These are phyloP conservation scores for Maniola jurtina DNA, from an alignment of 1,140 invertebrate genomes.

Conservation along the genomic window DNA sequence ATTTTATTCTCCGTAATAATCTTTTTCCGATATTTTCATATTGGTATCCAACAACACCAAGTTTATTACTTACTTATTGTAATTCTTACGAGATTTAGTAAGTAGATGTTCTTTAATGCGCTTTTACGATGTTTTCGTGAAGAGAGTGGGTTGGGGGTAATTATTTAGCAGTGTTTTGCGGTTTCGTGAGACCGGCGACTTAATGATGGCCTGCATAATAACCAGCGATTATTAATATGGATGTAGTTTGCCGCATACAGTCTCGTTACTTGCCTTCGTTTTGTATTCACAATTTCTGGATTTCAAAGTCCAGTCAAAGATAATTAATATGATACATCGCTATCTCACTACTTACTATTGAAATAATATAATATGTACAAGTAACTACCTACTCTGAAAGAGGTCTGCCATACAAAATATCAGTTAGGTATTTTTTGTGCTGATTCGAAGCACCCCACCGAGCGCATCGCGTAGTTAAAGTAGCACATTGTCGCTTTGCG, in stretches of 20 bases:
- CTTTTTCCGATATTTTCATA: constrained; percentile 57
- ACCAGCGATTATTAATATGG: constrained; percentile 67
- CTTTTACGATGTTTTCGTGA: constrained; percentile 68
- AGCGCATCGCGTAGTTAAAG: too few relatives aligned
- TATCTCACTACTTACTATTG: too few relatives aligned
- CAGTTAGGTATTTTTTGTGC: too few relatives aligned
- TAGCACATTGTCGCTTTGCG: too few relatives aligned
- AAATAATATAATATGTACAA: too few relatives aligned
- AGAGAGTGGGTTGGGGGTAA: constrained; percentile 63
- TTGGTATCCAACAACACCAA: constrained; percentile 44
- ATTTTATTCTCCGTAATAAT: constrained; percentile 66
- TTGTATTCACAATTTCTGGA: constrained; percentile 8
- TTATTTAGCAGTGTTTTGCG: constrained; percentile 70
- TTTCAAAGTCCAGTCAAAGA: too few relatives aligned
- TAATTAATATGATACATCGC: too few relatives aligned
- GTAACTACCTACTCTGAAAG: too few relatives aligned
- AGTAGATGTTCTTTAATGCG: constrained; percentile 47
- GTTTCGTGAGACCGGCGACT: constrained; percentile 58
- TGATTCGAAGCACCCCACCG: too few relatives aligned
- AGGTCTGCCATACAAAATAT: too few relatives aligned
- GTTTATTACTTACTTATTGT: constrained; percentile 42
- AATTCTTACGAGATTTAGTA: constrained; percentile 19
- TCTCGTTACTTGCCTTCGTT: constrained; percentile 49
- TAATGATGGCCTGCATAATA: constrained; percentile 67
- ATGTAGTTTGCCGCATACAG: constrained; percentile 48